Conservation (phyloP, 2,888 invertebrate species). For the Aethes cnicana region DNA sequence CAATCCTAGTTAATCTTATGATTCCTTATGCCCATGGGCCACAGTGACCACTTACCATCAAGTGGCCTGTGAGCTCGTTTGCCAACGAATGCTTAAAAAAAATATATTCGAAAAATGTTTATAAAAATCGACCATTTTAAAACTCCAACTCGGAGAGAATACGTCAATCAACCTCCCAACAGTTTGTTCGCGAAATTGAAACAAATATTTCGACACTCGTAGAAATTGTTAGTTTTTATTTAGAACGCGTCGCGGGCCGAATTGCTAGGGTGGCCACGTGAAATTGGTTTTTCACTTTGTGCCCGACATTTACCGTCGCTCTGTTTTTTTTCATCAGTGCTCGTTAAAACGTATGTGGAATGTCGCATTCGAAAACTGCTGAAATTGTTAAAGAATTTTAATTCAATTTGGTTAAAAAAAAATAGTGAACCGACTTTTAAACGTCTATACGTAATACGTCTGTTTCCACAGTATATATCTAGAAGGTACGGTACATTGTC, state of each 20-base stretch:
- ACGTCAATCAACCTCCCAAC: not conserved
- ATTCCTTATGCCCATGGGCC: no score
- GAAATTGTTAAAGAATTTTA: conserved; percentile 13
- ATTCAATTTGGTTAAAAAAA: conserved; percentile 7
- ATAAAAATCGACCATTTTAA: no score
- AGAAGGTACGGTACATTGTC: no score
- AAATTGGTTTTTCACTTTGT: conserved; percentile 66
- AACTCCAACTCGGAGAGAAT: no score
- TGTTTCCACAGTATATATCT: no score
- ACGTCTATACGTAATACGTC: no score
- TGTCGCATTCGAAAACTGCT: conserved; percentile 25
- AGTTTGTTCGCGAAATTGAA: conserved; percentile 11
- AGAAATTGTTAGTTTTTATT: conserved; percentile 49
- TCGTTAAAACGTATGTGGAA: conserved; percentile 31
- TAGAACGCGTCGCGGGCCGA: conserved; percentile 49
- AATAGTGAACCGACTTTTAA: no score
- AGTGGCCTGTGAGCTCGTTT: no score
- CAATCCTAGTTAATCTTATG: no score
- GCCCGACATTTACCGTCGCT: conserved; percentile 41
- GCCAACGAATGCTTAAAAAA: no score
- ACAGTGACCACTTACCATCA: no score
- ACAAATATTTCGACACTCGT: conserved; percentile 19
- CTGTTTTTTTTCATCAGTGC: conserved; percentile 40
- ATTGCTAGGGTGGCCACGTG: conserved; percentile 44
- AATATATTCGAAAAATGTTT: no score